Conservation (phyloP, 2,888 invertebrate genomes). For the Scelioninae gen. 2 region DNA sequence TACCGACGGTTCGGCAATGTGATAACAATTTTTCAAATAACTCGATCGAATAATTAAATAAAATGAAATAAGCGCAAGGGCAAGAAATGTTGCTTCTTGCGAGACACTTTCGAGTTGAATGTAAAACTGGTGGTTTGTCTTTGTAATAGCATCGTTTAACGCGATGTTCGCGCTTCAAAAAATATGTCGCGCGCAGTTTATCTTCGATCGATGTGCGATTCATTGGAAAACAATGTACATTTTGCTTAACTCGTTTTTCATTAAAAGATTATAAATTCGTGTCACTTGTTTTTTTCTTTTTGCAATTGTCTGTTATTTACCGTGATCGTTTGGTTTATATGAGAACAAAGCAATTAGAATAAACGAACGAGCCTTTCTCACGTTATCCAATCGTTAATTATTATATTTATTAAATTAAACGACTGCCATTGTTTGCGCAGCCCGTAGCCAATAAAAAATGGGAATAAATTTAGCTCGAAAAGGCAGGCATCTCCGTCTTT, state of each 20-base stretch:
- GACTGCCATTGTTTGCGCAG: conserved; percentile 21
- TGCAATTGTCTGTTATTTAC: conserved; percentile 33
- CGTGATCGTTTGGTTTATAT: conserved; percentile 27
- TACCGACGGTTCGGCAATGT: too few relatives aligned
- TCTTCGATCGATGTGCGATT: too few relatives aligned
- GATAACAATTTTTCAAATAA: too few relatives aligned
- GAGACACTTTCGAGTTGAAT: too few relatives aligned
- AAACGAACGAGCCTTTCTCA: conserved; percentile 16
- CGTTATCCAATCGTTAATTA: conserved; percentile 39
- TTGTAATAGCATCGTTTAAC: too few relatives aligned
- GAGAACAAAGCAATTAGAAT: conserved; percentile 46
- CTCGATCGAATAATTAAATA: too few relatives aligned
- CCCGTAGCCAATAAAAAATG: conserved; percentile 13
- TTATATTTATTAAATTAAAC: conserved; percentile 38
- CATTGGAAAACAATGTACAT: too few relatives aligned
- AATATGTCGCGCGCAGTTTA: too few relatives aligned
- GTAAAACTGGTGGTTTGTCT: too few relatives aligned
- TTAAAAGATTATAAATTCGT: conserved; percentile 10
- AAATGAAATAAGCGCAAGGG: too few relatives aligned
- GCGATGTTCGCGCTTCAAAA: too few relatives aligned
- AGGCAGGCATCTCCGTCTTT: conserved; percentile 8
- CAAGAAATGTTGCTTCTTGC: too few relatives aligned
- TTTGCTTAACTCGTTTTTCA: conserved; percentile 11
- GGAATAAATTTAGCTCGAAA: conserved; percentile 15
- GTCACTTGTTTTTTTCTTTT: conserved; percentile 30